phyloP scores from a whole-genome alignment of 1,140 invertebrate genomes.

The Leptestheria dahalacensis region DNA sequence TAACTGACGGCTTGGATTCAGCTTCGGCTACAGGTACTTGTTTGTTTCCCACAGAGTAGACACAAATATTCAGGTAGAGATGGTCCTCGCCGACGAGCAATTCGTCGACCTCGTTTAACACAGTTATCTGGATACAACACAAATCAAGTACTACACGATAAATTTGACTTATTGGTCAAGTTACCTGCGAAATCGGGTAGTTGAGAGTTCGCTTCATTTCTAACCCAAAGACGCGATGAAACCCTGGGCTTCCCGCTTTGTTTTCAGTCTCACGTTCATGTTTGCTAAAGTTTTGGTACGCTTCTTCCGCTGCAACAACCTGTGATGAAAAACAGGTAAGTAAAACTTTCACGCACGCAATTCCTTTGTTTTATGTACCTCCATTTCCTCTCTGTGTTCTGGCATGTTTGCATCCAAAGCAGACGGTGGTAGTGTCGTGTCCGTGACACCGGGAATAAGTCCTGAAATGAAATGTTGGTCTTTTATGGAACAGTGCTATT shows the following conservation, averaged over 20 bases:
- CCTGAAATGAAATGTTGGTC: too few relatives aligned
- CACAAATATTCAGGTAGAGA: neutral
- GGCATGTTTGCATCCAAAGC: neutral
- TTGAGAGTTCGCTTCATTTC: slow-evolving; percentile 8
- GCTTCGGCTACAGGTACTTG: neutral
- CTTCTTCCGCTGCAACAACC: neutral
- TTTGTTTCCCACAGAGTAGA: neutral
- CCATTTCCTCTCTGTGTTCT: neutral
- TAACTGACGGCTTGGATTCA: neutral
- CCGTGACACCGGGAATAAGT: neutral
- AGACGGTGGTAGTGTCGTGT: neutral
- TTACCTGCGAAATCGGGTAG: neutral
- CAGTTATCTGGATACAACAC: neutral
- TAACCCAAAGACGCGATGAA: neutral
- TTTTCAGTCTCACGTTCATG: too few relatives aligned
- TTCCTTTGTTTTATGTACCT: too few relatives aligned
- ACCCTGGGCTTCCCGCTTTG: neutral
- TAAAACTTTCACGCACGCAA: too few relatives aligned
- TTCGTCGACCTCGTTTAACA: neutral
- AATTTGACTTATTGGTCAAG: neutral
- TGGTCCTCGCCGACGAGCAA: neutral
- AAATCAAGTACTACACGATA: neutral
- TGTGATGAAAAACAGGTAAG: too few relatives aligned
- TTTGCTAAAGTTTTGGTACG: neutral
- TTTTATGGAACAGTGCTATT: too few relatives aligned